Evolutionary conservation across 64 coral and sea anemone species (phyloP).

Genomic region (Montipora efflorescens): DNA sequence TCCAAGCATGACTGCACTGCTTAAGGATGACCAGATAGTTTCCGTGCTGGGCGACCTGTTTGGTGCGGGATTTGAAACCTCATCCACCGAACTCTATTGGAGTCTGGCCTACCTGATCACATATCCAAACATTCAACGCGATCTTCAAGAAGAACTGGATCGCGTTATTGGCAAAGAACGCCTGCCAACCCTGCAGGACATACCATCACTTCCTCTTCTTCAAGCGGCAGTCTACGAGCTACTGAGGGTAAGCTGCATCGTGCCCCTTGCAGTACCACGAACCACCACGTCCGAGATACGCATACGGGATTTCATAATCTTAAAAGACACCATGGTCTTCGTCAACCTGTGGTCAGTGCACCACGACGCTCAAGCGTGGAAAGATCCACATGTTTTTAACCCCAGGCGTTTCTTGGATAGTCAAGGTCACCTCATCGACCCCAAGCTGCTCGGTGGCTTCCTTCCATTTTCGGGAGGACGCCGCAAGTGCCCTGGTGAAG

Average conservation of each 20-base stretch:
- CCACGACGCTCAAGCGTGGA: slow-evolving; percentile 6
- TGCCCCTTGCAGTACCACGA: slow-evolving; percentile 2
- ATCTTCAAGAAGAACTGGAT: slow-evolving; percentile 32
- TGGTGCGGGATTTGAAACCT: slow-evolving; percentile 4
- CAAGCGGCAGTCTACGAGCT: slow-evolving; percentile 32
- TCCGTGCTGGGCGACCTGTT: not conserved
- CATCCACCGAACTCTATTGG: slow-evolving; percentile 17
- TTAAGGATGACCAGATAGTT: slow-evolving; percentile 29
- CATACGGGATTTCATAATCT: slow-evolving; percentile 8
- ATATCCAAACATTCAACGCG: slow-evolving; percentile 22
- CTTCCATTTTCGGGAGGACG: slow-evolving; percentile 74
- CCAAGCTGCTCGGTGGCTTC: slow-evolving; percentile 34
- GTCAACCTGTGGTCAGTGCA: slow-evolving; percentile 50
- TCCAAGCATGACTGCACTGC: not conserved
- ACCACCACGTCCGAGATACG: slow-evolving; percentile 1
- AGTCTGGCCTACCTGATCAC: slow-evolving; percentile 10
- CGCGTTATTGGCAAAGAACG: not conserved
- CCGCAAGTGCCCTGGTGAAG: slow-evolving; percentile 75
- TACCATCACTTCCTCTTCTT: not conserved
- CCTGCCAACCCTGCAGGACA: slow-evolving; percentile 5
- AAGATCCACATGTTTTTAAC: slow-evolving; percentile 33
- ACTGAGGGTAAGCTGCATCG: slow-evolving; percentile 9
- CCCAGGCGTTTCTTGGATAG: slow-evolving; percentile 35
- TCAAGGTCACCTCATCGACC: slow-evolving; percentile 15
- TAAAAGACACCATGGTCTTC: slow-evolving; percentile 36